Conservation (phyloP, 2,797 vertebrate genomes). For the Sternarchorhynchus goeldii region DNA sequence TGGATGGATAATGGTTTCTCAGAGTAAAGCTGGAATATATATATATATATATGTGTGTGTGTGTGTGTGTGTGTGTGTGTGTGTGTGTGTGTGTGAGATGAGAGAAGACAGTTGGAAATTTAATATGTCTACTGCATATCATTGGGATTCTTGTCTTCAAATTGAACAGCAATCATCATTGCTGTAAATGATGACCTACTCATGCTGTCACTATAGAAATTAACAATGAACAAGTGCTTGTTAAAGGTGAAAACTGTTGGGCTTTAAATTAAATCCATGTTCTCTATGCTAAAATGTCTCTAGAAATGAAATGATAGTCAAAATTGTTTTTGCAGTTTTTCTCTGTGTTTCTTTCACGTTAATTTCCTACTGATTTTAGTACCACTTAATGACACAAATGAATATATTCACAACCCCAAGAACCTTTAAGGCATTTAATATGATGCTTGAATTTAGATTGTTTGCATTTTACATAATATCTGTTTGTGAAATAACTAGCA, state of each 20-base stretch:
- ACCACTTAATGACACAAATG: background rate
- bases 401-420: background rate
- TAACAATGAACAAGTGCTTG: conserved; percentile 46
- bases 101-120: conserved; percentile 31
- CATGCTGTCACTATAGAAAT: conserved; percentile 49
- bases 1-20: background rate
- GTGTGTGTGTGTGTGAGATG: conserved; percentile 22
- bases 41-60: background rate
- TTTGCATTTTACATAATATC: too few relatives aligned
- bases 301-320: conserved; percentile 31
- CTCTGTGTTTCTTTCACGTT: background rate
- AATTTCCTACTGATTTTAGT: conserved; percentile 6
- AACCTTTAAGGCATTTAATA: background rate
- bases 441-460: too few relatives aligned
- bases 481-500: too few relatives aligned
- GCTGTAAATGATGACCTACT: conserved; percentile 43
- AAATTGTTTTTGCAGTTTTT: conserved; percentile 42
- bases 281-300: conserved; percentile 34
- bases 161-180: conserved; percentile 53
- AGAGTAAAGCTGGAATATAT: background rate
- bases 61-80: too few relatives aligned
- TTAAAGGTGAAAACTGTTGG: conserved; percentile 52
- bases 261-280: conserved; percentile 48
- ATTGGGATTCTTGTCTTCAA: conserved; percentile 39
- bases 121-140: conserved; percentile 22